Percentiles rank a stretch among this genome's conserved stretches.
Evolutionary conservation across 2,888 invertebrate genomes (phyloP).

Genomic region (Griposia aprilina): DNA sequence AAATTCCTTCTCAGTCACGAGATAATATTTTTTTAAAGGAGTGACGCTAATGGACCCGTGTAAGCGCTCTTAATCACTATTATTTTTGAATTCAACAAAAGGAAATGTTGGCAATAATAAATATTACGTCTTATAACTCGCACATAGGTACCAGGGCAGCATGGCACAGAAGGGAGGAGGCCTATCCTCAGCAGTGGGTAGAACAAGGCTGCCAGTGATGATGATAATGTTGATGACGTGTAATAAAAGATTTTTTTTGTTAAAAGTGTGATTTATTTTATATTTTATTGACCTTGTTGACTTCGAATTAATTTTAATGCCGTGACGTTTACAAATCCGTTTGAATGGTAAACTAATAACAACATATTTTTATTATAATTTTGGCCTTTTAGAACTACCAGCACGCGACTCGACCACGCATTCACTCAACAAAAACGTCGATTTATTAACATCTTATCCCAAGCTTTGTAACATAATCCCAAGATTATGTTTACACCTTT

Average conservation of each 20-base stretch:
- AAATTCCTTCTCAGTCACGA: too few relatives aligned
- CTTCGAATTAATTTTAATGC: slow-evolving; percentile 2
- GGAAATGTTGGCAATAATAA: slow-evolving; percentile 3
- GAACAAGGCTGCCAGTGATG: neutral
- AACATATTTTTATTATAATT: neutral
- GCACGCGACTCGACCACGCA: neutral
- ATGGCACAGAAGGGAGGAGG: neutral
- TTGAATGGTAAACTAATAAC: slow-evolving; percentile 16
- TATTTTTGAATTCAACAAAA: slow-evolving; percentile 21
- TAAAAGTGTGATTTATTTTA: neutral
- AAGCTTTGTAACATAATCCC: neutral
- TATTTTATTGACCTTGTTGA: slow-evolving; percentile 6
- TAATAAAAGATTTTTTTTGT: slow-evolving; percentile 14
- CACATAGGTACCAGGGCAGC: neutral
- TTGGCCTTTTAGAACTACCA: neutral
- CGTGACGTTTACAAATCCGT: neutral
- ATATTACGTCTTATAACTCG: neutral
- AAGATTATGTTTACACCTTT: neutral
- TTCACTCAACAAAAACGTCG: neutral
- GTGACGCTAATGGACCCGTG: too few relatives aligned
- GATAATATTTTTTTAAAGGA: too few relatives aligned
- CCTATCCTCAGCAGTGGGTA: neutral
- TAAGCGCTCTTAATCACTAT: slow-evolving; percentile 38
- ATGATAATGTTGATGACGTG: neutral
- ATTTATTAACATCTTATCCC: neutral